Evolutionary conservation across 2,888 invertebrate genomes (phyloP), one percentile per base, ranked within the genome.

Genomic region (Scaptodrosophila latifasciaeformis): DNA sequence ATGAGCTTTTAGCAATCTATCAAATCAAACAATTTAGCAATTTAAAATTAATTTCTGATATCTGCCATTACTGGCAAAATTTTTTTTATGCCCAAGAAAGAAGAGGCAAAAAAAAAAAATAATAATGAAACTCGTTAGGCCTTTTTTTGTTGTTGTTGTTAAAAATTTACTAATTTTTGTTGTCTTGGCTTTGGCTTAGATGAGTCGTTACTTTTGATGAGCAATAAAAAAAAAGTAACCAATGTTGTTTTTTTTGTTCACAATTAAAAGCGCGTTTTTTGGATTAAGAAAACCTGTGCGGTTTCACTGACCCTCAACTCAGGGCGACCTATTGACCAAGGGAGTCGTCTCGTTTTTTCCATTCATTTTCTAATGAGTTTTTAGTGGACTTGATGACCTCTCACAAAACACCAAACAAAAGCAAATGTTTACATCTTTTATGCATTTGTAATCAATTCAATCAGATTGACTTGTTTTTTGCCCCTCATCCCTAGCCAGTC

Each of bases 51-150:
- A 39, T 17, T 39, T 39, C 9, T 21, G 10, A 55, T 55, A 50
- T 60, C 62, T 60, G 55, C 55, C 62, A 60, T 60, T 60, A 60
- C 60, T 19, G 31, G 62, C 60, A 60, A 47, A 47, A 55, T 60
- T 42, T 21, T 17, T 21, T 17, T 18, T 4, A 24, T 21, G 18
- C 35, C 9, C 15, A 44, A n/a, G 24, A 19, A 24, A 47, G 34
- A 44, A 44, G 15, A 30, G 17, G 30, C 12, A 15, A 10, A 31
- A 2, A 9, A 24, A 19, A 42, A 12, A 18, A 19, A n/a, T n/a
- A n/a, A n/a, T n/a, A n/a, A n/a, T 42, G 56, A 48, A 75, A 54
- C 79, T 74, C 80, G 74, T 79, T 74, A 72, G 66, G 51, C 51
- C 55, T 52, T 66, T 56, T 12, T 34, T 34, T 34, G 34, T 34